These are phyloP conservation scores for Tetragnatha versicolor DNA, from an alignment of 1,140 invertebrate genomes.

Conservation along the genomic window DNA sequence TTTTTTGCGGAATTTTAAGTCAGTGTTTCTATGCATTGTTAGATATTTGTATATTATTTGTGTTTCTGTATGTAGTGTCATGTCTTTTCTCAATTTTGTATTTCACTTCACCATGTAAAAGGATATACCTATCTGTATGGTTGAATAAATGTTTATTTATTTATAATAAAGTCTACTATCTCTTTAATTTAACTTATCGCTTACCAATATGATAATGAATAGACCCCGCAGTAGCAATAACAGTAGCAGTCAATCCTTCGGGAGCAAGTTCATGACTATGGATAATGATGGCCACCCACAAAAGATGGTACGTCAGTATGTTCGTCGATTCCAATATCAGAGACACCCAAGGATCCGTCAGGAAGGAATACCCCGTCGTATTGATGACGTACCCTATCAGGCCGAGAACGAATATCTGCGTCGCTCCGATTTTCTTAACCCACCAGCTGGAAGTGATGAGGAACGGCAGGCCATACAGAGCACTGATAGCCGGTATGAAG, in stretches of 20 bases:
- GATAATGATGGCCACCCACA: conserved; percentile 33
- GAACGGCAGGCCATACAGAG: conserved; percentile 44
- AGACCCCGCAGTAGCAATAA: conserved; percentile 23
- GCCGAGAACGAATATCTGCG: conserved; percentile 27
- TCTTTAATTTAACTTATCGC: neutral
- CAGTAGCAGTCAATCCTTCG: conserved; percentile 30
- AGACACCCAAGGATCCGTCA: conserved; percentile 25
- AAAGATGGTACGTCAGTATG: conserved; percentile 20
- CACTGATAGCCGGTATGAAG: conserved; percentile 9
- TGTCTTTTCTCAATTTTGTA: too few species aligned
- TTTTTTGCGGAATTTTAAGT: too few species aligned
- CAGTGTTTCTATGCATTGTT: too few species aligned
- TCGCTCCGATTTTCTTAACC: conserved; percentile 20
- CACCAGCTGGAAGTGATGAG: conserved; percentile 27
- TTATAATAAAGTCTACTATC: too few species aligned
- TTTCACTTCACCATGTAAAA: too few species aligned
- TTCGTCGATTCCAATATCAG: conserved; percentile 13
- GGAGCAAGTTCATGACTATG: conserved; percentile 40
- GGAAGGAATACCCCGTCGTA: conserved; percentile 17
- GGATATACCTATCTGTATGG: too few species aligned
- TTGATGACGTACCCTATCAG: conserved; percentile 15
- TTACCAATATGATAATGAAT: conserved; percentile 44
- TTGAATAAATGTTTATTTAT: too few species aligned
- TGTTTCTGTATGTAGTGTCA: too few species aligned
- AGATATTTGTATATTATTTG: too few species aligned